Conservation (phyloP, 2,797 vertebrate genomes). For the Enteromius trimaculatus region DNA sequence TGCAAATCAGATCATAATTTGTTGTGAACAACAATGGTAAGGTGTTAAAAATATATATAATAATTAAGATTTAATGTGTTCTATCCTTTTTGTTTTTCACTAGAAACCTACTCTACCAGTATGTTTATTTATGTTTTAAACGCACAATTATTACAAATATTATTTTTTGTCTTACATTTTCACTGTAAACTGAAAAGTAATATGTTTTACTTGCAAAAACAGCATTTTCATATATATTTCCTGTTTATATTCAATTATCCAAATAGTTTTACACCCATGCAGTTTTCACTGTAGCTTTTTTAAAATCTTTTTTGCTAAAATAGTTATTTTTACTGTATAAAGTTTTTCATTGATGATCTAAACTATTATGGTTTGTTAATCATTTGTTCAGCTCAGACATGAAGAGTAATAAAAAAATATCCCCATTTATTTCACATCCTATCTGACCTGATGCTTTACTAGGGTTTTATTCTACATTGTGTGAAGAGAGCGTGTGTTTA, state of each 20-base stretch:
- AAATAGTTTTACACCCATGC: no score
- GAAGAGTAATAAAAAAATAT: background rate
- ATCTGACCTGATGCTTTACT: background rate
- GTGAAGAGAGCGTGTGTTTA: constrained; percentile 1
- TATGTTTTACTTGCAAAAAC: background rate
- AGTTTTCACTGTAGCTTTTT: no score
- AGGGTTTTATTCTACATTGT: constrained; percentile 1
- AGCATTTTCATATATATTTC: background rate
- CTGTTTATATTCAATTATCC: background rate
- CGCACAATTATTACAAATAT: background rate
- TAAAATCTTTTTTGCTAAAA: background rate
- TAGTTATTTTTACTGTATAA: background rate
- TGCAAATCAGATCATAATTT: background rate
- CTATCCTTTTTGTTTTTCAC: background rate
- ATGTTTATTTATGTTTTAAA: no score
- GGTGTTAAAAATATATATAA: background rate
- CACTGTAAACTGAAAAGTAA: background rate
- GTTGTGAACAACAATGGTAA: background rate
- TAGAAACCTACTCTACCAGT: background rate
- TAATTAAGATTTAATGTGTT: background rate
- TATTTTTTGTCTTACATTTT: background rate
- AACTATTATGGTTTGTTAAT: background rate
- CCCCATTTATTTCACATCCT: background rate
- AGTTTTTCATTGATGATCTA: background rate
- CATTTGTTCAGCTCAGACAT: background rate